Evolutionary conservation across 2,113 vertebrate species (phyloP), one percentile per base, ranked within the genome.

Genomic region (Coreoperca whiteheadi): DNA sequence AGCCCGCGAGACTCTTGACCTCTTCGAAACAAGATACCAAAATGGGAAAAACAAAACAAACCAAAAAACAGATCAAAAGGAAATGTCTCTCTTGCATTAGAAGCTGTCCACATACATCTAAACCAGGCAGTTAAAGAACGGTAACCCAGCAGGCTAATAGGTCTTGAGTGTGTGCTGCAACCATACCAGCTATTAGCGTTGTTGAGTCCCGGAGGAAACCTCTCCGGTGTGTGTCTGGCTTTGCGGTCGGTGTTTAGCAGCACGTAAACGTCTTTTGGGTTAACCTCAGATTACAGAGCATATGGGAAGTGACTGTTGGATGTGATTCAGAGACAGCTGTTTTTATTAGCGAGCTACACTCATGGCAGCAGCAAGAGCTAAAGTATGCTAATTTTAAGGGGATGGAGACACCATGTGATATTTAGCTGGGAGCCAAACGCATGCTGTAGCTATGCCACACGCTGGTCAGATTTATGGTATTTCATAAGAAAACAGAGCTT

Each of bases 271-370:
- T 90, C 73, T 83, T 64, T 74, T 81, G 50, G 88, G 91, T 92
- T 93, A 92, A 93, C 92, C 91, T 92, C 89, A 90, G 87, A 92
- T 89, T 90, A 88, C 87, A 85, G 88, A 68, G 82, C 30, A 12
- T 74, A 61, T 10, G 68, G 79, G 71, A 80, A 77, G 82, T 76
- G 83, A 86, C 77, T 79, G 60, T 77, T 85, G 83, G 91, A 88
- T 69, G 37, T 0, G 6, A 48, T 70, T 82, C 84, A 74, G 66
- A 82, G 70, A 78, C 87, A 88, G 88, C 90, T 85, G 80, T 81
- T 87, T 91, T 91, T 88, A 84, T 87, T 74, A 82, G 81, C 30
- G 50, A 61, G 83, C 63, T 28, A 23, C 64, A 23, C 34, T 74
- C 84, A 59, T 67, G 70, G 82, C 83, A 77, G 82, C 79, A 34